Conservation (phyloP, 30 jellyfish, hydroid and myxozoan species). For the Cassiopea andromeda region DNA sequence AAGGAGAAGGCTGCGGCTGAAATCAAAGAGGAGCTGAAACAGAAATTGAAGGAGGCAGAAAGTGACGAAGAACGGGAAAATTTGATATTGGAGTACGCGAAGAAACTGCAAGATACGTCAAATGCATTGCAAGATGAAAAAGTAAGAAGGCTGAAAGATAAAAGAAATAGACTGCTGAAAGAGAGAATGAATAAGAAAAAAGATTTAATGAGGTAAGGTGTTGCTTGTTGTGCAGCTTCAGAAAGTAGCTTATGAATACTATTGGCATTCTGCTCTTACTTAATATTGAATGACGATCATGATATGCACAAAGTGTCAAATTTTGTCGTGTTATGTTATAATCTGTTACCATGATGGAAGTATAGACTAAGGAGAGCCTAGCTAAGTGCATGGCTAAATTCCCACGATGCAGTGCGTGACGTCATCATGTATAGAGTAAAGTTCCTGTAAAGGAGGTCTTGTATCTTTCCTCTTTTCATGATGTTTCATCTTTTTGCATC, state of each 20-base stretch:
- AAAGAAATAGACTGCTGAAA: constrained; percentile 54
- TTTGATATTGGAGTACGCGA: constrained; percentile 75
- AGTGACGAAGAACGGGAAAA: constrained; percentile 79
- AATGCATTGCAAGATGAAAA: constrained; percentile 67
- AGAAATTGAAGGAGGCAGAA: constrained; percentile 58
- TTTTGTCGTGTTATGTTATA: too few relatives aligned
- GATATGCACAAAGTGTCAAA: too few relatives aligned
- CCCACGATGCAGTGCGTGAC: too few relatives aligned
- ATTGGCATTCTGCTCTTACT: too few relatives aligned
- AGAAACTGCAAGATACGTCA: constrained; percentile 74
- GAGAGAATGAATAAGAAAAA: constrained; percentile 81
- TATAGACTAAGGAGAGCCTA: too few relatives aligned
- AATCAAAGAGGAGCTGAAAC: constrained; percentile 68
- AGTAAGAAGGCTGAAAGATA: constrained; percentile 62
- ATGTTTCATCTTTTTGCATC: too few relatives aligned
- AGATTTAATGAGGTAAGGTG: constrained; percentile 69
- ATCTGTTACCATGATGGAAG: too few relatives aligned
- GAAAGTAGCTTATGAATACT: neutral
- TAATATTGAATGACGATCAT: too few relatives aligned
- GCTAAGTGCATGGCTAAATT: too few relatives aligned
- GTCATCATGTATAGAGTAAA: too few relatives aligned
- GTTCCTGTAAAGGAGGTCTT: too few relatives aligned
- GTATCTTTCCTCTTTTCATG: too few relatives aligned
- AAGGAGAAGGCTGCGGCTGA: constrained; percentile 65
- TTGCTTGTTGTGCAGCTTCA: neutral